Conservation (phyloP, 2,113 vertebrate genomes). For the Lynx canadensis region DNA sequence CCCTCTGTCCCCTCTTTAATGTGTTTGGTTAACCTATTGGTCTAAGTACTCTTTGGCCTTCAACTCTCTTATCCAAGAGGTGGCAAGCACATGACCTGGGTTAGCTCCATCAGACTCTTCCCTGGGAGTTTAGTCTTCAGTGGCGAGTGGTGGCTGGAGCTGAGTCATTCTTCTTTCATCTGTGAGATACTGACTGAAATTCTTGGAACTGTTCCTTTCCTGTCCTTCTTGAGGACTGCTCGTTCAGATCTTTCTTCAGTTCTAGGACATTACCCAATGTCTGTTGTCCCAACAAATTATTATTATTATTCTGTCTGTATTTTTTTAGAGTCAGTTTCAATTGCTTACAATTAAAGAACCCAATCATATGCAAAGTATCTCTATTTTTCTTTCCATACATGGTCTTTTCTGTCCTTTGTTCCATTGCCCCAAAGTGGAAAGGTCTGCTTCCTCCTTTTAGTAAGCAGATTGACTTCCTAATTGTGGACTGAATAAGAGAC, state of each 20-base stretch:
- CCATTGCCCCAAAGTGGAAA: neutral
- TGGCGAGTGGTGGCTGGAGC: neutral
- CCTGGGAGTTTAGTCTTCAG: neutral
- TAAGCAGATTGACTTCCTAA: neutral
- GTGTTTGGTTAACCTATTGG: neutral
- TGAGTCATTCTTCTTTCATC: neutral
- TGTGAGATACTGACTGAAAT: constrained; percentile 39
- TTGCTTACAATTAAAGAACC: neutral
- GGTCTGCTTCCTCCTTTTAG: neutral
- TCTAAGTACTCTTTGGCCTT: neutral
- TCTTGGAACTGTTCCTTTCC: neutral
- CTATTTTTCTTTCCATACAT: neutral
- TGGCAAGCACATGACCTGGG: neutral
- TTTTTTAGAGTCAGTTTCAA: constrained; percentile 27
- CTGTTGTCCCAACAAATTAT: neutral
- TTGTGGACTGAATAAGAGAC: neutral
- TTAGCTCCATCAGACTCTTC: neutral
- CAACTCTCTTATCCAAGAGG: neutral
- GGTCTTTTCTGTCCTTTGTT: neutral
- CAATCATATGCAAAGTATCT: neutral
- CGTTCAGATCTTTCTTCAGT: constrained; percentile 31
- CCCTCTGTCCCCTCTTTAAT: neutral
- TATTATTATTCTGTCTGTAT: constrained; percentile 6
- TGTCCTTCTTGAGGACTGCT: constrained; percentile 9
- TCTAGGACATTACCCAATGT: neutral